These are phyloP conservation scores for Peribatodes rhomboidaria DNA, from an alignment of 2,888 invertebrate genomes.

Conservation along the genomic window DNA sequence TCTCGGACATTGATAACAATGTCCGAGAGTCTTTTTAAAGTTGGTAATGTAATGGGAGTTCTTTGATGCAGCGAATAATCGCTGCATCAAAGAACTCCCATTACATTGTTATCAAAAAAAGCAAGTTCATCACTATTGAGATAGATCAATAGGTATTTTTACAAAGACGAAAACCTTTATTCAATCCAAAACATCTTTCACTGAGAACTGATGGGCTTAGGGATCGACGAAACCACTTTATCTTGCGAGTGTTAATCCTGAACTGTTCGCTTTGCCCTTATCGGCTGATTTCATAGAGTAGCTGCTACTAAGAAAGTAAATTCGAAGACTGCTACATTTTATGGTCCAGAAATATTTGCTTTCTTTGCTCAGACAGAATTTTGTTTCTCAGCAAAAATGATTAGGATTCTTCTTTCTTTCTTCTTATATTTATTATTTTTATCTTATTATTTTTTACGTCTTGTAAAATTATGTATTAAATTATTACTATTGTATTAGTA, in stretches of 20 bases:
- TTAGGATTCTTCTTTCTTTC: not conserved
- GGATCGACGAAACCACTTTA: constrained; percentile 56
- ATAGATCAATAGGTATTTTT: constrained; percentile 54
- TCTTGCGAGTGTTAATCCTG: constrained; percentile 62
- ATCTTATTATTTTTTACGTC: no score
- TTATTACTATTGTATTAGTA: no score
- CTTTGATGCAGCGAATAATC: constrained; percentile 23
- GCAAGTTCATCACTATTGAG: constrained; percentile 53
- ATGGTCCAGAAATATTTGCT: not conserved
- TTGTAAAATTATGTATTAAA: no score
- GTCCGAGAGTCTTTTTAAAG: not conserved
- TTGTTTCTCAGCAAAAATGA: not conserved
- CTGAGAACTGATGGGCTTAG: constrained; percentile 53
- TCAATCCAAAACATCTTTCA: constrained; percentile 59
- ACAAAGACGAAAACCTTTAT: constrained; percentile 54
- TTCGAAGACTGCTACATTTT: constrained; percentile 7
- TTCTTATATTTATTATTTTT: not conserved
- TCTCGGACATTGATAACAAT: constrained; percentile 12
- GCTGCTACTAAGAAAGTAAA: constrained; percentile 19
- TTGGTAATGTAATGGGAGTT: constrained; percentile 23
- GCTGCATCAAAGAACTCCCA: constrained; percentile 31
- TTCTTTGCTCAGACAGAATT: not conserved
- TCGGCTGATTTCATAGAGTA: constrained; percentile 51
- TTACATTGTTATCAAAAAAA: constrained; percentile 40
- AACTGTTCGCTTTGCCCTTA: constrained; percentile 53